These are phyloP conservation scores for Aphelocoma californica DNA, from an alignment of 2,797 vertebrate species.

Conservation along the genomic window DNA sequence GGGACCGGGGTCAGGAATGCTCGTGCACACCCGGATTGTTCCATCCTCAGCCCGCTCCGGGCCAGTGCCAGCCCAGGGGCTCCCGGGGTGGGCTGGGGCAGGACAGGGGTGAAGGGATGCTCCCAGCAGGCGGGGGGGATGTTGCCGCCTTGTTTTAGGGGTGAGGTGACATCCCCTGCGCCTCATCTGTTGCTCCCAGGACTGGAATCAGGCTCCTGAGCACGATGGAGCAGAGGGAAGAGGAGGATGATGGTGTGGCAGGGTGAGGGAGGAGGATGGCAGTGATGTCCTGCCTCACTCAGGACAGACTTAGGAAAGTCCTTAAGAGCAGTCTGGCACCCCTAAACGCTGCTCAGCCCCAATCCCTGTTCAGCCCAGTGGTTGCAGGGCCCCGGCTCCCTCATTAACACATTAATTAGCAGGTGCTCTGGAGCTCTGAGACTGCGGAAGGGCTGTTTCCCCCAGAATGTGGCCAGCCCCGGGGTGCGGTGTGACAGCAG, in stretches of 20 bases:
- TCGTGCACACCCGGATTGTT: fast-evolving
- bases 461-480: fast-evolving
- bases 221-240: fast-evolving
- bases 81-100: neutral
- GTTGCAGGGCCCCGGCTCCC: neutral
- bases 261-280: neutral
- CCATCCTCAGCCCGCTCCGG: neutral
- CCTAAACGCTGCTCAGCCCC: neutral
- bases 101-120: neutral
- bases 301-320: neutral
- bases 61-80: neutral
- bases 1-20: neutral
- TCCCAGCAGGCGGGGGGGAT: neutral
- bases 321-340: neutral
- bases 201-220: neutral
- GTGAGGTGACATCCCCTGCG: neutral
- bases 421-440: neutral
- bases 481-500: neutral
- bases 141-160: neutral
- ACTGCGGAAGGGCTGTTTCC: neutral
- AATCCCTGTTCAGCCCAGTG: fast-evolving
- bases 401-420: neutral
- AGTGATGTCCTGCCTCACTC: fast-evolving
- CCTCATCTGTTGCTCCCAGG: fast-evolving
- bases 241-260: neutral